These are phyloP conservation scores for Patella depressa DNA, from an alignment of 2,888 invertebrate species.

Conservation along the genomic window DNA sequence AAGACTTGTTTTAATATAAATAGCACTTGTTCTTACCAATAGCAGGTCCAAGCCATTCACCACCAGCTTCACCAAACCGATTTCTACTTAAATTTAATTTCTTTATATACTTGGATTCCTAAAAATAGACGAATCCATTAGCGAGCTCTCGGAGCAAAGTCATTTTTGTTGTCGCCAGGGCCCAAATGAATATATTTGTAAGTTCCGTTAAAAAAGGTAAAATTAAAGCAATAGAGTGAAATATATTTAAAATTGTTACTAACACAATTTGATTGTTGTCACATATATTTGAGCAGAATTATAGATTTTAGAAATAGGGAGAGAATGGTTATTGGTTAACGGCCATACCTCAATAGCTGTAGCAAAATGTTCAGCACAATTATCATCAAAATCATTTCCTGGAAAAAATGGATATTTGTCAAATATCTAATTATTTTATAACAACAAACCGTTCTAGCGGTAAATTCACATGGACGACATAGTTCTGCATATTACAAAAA, in stretches of 20 bases:
- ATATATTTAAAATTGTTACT: too few relatives aligned
- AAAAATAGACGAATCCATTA: slow-evolving; percentile 32
- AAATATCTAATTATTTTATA: background rate
- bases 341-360: slow-evolving; percentile 53
- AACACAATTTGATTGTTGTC: too few relatives aligned
- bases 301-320: background rate
- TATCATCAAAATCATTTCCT: slow-evolving; percentile 61
- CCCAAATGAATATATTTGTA: too few relatives aligned
- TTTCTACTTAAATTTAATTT: slow-evolving; percentile 66
- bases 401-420: slow-evolving; percentile 26
- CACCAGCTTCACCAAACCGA: slow-evolving; percentile 62
- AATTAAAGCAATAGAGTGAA: too few relatives aligned
- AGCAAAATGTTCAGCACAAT: slow-evolving; percentile 51
- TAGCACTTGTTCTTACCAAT: slow-evolving; percentile 56
- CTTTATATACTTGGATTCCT: slow-evolving; percentile 67
- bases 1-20: background rate
- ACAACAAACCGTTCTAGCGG: background rate
- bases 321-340: background rate
- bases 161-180: too few relatives aligned
- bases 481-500: too few relatives aligned
- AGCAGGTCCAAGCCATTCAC: slow-evolving; percentile 65
- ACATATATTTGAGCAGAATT: background rate
- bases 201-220: too few relatives aligned
- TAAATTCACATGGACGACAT: too few relatives aligned
- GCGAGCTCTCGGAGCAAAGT: background rate